Conservation (phyloP, 92 coral and sea anemone species). For the Ricordea florida region DNA sequence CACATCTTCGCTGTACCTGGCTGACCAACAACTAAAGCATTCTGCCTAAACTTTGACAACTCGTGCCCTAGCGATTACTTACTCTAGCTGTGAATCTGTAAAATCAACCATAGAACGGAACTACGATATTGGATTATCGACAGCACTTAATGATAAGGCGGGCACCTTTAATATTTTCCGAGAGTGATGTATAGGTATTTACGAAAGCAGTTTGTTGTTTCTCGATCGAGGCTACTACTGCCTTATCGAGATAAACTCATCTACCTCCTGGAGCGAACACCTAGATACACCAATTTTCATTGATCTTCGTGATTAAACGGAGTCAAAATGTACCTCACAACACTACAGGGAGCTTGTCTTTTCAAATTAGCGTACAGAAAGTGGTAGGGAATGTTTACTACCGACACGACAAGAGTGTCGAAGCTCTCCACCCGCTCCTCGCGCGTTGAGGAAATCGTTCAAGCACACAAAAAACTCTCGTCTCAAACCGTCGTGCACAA, state of each 20-base stretch:
- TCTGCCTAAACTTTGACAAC: no score
- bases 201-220: conserved; percentile 83
- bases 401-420: conserved; percentile 12
- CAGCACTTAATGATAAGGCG: conserved; percentile 85
- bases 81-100: conserved; percentile 23
- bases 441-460: neutral
- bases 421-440: neutral
- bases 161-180: conserved; percentile 68
- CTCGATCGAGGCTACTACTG: conserved; percentile 63
- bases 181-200: conserved; percentile 90
- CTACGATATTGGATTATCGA: conserved; percentile 88
- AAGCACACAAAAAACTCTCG: neutral
- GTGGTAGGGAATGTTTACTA: conserved; percentile 30
- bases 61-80: conserved; percentile 6
- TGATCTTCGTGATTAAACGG: conserved; percentile 89
- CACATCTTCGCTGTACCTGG: no score
- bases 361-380: conserved; percentile 51
- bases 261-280: conserved; percentile 85
- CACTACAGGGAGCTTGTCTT: conserved; percentile 63
- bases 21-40: no score
- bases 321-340: conserved; percentile 81
- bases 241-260: conserved; percentile 90
- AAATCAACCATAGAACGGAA: conserved; percentile 61
- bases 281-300: conserved; percentile 86
- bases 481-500: conserved; percentile 21